Base-by-base conservation (phyloP, 2,888 invertebrate species). In the Nemapogon koenigi region DNA sequence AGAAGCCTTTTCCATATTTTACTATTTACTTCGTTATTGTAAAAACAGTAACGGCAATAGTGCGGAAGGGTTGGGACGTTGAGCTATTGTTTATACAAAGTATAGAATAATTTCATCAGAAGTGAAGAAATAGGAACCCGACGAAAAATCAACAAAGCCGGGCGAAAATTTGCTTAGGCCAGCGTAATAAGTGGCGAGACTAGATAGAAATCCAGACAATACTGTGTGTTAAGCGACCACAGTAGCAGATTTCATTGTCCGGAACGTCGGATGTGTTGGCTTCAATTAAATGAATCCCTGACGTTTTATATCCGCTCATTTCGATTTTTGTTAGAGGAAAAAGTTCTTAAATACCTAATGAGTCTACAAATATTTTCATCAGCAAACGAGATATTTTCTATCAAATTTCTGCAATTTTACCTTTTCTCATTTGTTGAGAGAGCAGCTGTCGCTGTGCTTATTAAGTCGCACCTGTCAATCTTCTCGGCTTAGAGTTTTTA, bases 391-490 rank as follows among this genome's bases (percentile, higher is more conserved):
- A 32, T 26, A 31, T 40, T 42, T 46, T 44, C 31, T 31, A 42
- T 43, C 43, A 35, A 42, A 55, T 60, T 62, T 62, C 49, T 51
- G 57, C 19, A 63, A 69, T 69, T 75, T 66, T 62, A 73, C 64
- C 68, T 75, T 76, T 71, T 69, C 69, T 72, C 70, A 72, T 78
- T 78, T 69, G 59, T 11, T 47, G 49, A 50, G 46, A 48, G 47
- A 57, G 57, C 78, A 76, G 67, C 70, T 75, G 76, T 64, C 61
- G 62, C 64, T 59, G 49, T 48, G 57, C 66, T 76, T 78, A 78
- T 76, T 78, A 78, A 72, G 73, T 69, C 73, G 71, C 78, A 78
- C 78, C 78, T 78, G 78, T 78, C 78, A 78, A 78, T 78, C 76
- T 75, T 63, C 52, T 49, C 55, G n/a, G n/a, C n/a, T n/a, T 56